phyloP scores from a whole-genome alignment of 1,140 invertebrate genomes.

The Chionoecetes opilio region DNA sequence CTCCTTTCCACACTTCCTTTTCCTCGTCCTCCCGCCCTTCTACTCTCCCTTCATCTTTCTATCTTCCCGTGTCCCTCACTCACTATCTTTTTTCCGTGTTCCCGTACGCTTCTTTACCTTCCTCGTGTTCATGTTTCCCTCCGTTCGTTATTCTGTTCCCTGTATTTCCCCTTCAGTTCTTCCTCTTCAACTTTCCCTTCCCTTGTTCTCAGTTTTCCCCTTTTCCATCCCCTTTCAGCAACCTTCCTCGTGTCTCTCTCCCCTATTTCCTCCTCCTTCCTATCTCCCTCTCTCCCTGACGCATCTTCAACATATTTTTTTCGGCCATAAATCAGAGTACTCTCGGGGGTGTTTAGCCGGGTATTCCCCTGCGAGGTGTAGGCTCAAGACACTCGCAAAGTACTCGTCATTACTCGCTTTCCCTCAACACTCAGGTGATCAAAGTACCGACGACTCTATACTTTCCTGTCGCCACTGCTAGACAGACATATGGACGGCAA shows the following conservation, averaged over 20 bases:
- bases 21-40: neutral
- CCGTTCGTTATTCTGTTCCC: neutral
- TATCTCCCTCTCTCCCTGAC: neutral
- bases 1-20: neutral
- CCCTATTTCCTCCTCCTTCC: neutral
- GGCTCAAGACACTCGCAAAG: neutral
- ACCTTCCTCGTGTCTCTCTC: neutral
- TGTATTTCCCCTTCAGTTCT: neutral
- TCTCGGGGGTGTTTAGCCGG: conserved; percentile 40
- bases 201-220: neutral
- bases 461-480: no score
- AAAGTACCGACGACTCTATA: neutral
- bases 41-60: neutral
- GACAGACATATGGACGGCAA: no score
- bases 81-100: neutral
- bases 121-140: neutral
- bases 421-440: neutral
- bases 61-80: neutral
- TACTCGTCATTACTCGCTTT: conserved; percentile 16
- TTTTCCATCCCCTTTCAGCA: neutral
- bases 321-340: conserved; percentile 19
- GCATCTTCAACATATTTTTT: neutral
- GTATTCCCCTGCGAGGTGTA: conserved; percentile 41
- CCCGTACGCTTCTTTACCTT: neutral
- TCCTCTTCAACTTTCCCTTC: neutral